Conservation (phyloP, 2,113 vertebrate species). For the Crotalus tigris region DNA sequence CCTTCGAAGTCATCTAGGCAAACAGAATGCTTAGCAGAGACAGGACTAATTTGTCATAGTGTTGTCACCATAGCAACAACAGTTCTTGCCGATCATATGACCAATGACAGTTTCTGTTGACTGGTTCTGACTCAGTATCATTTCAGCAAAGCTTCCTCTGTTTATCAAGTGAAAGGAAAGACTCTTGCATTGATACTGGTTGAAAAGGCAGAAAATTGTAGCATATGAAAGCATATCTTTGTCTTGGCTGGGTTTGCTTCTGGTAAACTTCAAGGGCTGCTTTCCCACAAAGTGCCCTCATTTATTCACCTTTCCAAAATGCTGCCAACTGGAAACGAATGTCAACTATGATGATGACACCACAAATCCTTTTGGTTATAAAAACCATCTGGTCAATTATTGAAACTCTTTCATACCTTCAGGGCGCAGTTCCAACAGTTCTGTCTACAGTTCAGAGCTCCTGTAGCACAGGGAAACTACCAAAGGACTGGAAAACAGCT, state of each 20-base stretch:
- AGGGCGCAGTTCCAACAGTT: not conserved
- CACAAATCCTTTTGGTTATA: slow-evolving; percentile 35
- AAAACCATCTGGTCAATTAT: not conserved
- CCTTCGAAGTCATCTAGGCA: slow-evolving; percentile 72
- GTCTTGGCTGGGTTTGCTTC: slow-evolving; percentile 64
- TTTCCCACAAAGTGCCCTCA: slow-evolving; percentile 12
- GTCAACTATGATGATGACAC: slow-evolving; percentile 39
- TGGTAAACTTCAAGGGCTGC: slow-evolving; percentile 51
- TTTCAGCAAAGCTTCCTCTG: slow-evolving; percentile 70
- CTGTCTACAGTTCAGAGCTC: not conserved
- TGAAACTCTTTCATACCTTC: not conserved
- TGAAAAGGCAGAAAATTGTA: slow-evolving; percentile 66
- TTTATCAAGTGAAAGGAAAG: slow-evolving; percentile 63
- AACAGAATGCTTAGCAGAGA: slow-evolving; percentile 72
- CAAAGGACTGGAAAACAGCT: not conserved
- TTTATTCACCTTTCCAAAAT: slow-evolving; percentile 43
- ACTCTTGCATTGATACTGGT: slow-evolving; percentile 63
- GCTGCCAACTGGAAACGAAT: slow-evolving; percentile 46
- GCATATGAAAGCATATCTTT: slow-evolving; percentile 67
- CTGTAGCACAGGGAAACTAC: not conserved
- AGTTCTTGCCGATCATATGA: slow-evolving; percentile 71
- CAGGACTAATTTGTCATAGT: slow-evolving; percentile 81
- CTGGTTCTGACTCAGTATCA: slow-evolving; percentile 70
- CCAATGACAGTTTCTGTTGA: slow-evolving; percentile 70
- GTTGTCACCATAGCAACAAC: slow-evolving; percentile 78